These are phyloP conservation scores for Prionace glauca DNA, from an alignment of 2,797 vertebrate genomes.

Conservation along the genomic window DNA sequence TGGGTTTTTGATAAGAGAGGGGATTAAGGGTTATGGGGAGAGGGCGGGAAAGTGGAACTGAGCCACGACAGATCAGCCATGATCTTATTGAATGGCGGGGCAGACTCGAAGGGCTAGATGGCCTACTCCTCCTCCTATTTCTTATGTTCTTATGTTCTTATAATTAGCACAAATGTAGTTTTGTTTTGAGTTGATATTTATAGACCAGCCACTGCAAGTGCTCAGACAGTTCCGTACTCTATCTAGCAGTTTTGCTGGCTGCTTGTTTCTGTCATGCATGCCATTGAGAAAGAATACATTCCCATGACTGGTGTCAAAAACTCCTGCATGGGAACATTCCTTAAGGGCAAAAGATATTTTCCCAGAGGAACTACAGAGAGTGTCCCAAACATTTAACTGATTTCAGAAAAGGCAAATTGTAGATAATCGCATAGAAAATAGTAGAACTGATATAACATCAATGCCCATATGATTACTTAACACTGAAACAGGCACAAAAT, in stretches of 20 bases:
- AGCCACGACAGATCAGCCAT: too few species aligned
- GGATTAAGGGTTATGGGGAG: too few species aligned
- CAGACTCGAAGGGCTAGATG: too few species aligned
- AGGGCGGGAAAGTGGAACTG: too few species aligned
- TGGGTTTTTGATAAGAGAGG: too few species aligned
- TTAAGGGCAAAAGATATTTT: constrained; percentile 14
- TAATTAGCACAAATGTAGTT: background rate
- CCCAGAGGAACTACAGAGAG: constrained; percentile 30
- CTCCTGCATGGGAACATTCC: constrained; percentile 39
- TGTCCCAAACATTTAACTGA: constrained; percentile 15
- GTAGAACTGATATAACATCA: background rate
- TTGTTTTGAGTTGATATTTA: background rate
- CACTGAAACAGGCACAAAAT: background rate
- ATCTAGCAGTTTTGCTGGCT: background rate
- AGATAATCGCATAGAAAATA: constrained; percentile 14
- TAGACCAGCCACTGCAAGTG: background rate
- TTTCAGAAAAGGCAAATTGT: background rate
- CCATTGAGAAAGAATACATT: constrained; percentile 44
- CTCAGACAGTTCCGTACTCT: background rate
- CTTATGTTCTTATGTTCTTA: too few species aligned
- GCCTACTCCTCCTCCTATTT: too few species aligned
- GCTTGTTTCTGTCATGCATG: constrained; percentile 39
- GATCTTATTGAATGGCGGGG: too few species aligned
- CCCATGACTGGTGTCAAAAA: constrained; percentile 37
- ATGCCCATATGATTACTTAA: background rate